Base-by-base conservation (phyloP, 35 echinoderm and acorn worm genomes). In the Heliocidaris tuberculata region DNA sequence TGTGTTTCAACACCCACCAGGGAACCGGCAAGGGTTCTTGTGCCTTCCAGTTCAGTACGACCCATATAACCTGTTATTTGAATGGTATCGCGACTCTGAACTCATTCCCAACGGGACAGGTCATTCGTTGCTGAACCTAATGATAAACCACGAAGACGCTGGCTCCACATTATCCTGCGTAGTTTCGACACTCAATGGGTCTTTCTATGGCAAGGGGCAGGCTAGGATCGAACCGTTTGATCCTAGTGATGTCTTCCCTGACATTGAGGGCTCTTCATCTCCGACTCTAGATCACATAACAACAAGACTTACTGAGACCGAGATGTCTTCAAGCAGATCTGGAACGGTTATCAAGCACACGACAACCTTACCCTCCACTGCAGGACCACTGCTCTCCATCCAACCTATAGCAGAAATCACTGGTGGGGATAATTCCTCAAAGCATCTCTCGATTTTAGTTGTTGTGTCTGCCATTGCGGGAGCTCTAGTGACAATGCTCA, bases 371-470 rank as follows among this genome's bases (percentile, higher is more conserved):
- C 47, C 87, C 0, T 48, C 31, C 7, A 4, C 17, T 89, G 12
- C 4, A 24, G 47, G 47, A 17, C 31, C 19, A 35, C 29, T 17
- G 2, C 47, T 42, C 0, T 48, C 47, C 31, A 32, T 50, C 4
- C 91, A 93, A 48, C 91, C 91, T 59, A 0, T 93, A 30, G 91
- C 48, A 48, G 91, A 93, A 31, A 59, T 93, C n/a, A 93, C 17
- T 50, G 48, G 50, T 27, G 48, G 27, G 10, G 90, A 59, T 24
- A 93, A 19, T 30, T 13, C n/a, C n/a, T 59, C 91, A 59, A 93
- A 52, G 9, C 48, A 93, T 59, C 91, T 93, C 31, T 93, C 91
- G 21, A 93, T 93, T 6, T 59, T 59, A 27, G 50, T 93, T 93
- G 91, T 93, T 24, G 91, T 49, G 13, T 93, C 47, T 12, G 91